Evolutionary conservation across 2,888 invertebrate species (phyloP).

Genomic region (Orthosia gracilis): DNA sequence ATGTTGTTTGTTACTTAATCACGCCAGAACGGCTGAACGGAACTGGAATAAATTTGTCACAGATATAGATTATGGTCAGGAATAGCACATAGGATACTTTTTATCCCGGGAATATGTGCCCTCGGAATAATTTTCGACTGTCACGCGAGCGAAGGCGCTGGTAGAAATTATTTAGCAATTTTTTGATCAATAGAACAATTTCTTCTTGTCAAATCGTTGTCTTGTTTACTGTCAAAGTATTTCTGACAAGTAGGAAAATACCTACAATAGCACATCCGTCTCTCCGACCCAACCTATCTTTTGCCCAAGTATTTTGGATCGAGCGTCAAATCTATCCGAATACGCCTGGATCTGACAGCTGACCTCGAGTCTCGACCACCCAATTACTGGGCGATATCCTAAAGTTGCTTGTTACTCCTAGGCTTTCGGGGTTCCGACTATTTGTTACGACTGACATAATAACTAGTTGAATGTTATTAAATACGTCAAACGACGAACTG

Average conservation of each 20-base stretch:
- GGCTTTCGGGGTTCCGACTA: not conserved
- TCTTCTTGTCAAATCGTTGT: too few species aligned
- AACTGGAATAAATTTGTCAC: too few species aligned
- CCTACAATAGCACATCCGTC: not conserved
- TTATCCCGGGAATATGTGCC: too few species aligned
- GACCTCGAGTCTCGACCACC: constrained; percentile 31
- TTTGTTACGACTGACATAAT: constrained; percentile 12
- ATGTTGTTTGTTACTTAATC: too few species aligned
- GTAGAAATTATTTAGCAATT: too few species aligned
- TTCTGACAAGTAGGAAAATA: not conserved
- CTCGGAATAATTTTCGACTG: too few species aligned
- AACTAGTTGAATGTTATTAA: constrained; percentile 9
- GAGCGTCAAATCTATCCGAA: constrained; percentile 38
- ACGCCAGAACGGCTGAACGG: too few species aligned
- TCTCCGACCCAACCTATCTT: constrained; percentile 4
- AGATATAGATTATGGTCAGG: too few species aligned
- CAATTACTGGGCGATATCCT: constrained; percentile 43
- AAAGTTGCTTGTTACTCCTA: constrained; percentile 42
- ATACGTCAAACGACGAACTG: not conserved
- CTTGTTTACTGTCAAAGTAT: not conserved
- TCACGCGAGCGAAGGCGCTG: too few species aligned
- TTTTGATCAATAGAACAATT: too few species aligned
- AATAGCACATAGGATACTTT: too few species aligned
- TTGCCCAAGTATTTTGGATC: constrained; percentile 7
- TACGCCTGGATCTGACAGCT: constrained; percentile 40